phyloP scores from a whole-genome alignment of 2,113 vertebrate genomes.

The Egretta garzetta region DNA sequence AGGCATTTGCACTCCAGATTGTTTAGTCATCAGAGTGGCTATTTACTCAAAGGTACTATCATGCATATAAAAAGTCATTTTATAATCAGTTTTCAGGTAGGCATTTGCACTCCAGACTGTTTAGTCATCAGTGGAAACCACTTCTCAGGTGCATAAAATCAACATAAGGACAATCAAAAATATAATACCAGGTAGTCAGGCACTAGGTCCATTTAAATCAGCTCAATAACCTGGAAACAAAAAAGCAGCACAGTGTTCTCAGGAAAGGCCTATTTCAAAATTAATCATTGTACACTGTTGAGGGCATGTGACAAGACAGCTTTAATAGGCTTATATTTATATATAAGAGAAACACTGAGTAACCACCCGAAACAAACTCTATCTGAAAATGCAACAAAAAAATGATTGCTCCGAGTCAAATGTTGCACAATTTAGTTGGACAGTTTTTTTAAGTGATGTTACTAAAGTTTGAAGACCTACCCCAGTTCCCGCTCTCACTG shows the following conservation, averaged over 20 bases:
- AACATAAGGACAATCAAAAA: background rate
- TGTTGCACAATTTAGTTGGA: background rate
- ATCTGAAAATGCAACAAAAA: background rate
- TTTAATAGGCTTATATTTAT: too few relatives aligned
- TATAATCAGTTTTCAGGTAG: background rate
- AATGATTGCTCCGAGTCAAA: background rate
- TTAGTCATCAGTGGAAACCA: conserved; percentile 8
- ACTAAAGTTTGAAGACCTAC: background rate
- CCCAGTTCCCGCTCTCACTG: background rate
- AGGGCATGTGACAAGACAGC: background rate
- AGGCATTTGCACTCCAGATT: background rate
- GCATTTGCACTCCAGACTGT: background rate
- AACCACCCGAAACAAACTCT: background rate
- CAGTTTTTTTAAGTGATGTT: background rate
- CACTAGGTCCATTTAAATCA: background rate
- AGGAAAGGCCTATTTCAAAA: background rate
- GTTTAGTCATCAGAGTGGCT: conserved; percentile 11
- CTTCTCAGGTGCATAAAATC: background rate
- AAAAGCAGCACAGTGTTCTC: background rate
- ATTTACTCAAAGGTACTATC: background rate
- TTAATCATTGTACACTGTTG: background rate
- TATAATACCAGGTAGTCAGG: background rate
- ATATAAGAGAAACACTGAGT: background rate
- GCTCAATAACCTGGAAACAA: background rate
- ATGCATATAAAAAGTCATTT: background rate